Evolutionary conservation across 1,140 invertebrate genomes (phyloP).

Genomic region (Galleria mellonella): DNA sequence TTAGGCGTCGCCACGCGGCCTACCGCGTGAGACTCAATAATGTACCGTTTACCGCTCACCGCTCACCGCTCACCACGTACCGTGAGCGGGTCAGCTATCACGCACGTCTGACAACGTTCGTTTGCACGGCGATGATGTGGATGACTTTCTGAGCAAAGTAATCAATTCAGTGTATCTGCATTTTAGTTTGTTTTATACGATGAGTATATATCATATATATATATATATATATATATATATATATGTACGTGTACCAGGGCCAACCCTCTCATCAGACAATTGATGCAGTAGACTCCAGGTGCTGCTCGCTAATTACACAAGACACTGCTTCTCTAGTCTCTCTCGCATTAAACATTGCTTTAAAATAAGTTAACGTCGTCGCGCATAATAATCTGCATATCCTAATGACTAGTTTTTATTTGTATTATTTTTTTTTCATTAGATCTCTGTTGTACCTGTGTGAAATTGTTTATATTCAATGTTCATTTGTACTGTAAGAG

Average conservation of each 20-base stretch:
- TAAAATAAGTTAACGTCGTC: conserved; percentile 55
- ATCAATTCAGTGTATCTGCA: conserved; percentile 20
- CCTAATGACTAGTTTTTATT: conserved; percentile 70
- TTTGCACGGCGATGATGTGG: background rate
- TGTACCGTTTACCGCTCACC: too few species aligned
- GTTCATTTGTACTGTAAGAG: conserved; percentile 60
- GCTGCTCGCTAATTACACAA: conserved; percentile 56
- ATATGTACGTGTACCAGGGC: conserved; percentile 52
- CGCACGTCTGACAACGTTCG: background rate
- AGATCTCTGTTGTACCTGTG: conserved; percentile 73
- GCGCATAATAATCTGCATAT: conserved; percentile 68
- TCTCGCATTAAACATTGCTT: conserved; percentile 65
- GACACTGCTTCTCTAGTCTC: conserved; percentile 70
- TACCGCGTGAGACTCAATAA: background rate
- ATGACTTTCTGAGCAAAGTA: conserved; percentile 6
- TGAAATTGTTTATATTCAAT: conserved; percentile 64
- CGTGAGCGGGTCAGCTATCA: too few species aligned
- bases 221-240: conserved; percentile 35
- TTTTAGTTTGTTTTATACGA: conserved; percentile 24
- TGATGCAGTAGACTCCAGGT: conserved; percentile 68
- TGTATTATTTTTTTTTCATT: conserved; percentile 72
- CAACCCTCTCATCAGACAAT: conserved; percentile 56
- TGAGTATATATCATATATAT: background rate
- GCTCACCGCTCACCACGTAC: too few species aligned
- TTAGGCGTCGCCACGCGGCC: background rate